These are phyloP conservation scores for Vanessa tameamea DNA, from an alignment of 1,140 invertebrate genomes.

Conservation along the genomic window DNA sequence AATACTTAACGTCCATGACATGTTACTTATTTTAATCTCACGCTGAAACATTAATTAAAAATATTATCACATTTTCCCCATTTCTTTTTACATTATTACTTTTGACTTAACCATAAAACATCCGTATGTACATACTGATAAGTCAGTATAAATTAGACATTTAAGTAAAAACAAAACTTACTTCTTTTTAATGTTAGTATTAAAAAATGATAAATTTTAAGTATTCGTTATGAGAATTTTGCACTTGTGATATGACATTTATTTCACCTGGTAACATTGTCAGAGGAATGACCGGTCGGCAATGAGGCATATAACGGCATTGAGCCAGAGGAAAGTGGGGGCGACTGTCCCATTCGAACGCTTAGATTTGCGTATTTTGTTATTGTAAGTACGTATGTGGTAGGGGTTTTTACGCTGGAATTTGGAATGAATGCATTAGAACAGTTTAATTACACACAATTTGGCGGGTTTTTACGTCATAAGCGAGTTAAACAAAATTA, in stretches of 20 bases:
- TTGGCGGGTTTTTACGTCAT: not conserved
- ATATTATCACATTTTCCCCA: no score
- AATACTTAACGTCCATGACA: no score
- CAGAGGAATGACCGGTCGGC: constrained; percentile 29
- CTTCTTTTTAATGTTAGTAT: no score
- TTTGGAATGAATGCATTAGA: constrained; percentile 10
- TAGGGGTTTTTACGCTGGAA: constrained; percentile 22
- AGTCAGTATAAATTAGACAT: no score
- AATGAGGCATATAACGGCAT: constrained; percentile 23
- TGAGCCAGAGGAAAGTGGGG: constrained; percentile 10
- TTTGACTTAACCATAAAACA: no score
- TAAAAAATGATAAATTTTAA: no score
- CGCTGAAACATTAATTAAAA: no score
- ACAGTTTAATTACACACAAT: not conserved
- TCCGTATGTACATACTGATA: no score
- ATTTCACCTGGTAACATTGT: constrained; percentile 20
- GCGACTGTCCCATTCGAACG: constrained; percentile 14
- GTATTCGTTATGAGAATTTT: no score
- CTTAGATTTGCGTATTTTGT: not conserved
- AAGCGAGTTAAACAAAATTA: not conserved
- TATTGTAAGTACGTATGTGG: not conserved
- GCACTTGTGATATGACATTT: not conserved
- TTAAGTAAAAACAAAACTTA: no score
- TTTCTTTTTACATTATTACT: no score
- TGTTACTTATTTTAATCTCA: no score